phyloP scores from a whole-genome alignment of 2,888 invertebrate species.

The Notodonta ziczac region DNA sequence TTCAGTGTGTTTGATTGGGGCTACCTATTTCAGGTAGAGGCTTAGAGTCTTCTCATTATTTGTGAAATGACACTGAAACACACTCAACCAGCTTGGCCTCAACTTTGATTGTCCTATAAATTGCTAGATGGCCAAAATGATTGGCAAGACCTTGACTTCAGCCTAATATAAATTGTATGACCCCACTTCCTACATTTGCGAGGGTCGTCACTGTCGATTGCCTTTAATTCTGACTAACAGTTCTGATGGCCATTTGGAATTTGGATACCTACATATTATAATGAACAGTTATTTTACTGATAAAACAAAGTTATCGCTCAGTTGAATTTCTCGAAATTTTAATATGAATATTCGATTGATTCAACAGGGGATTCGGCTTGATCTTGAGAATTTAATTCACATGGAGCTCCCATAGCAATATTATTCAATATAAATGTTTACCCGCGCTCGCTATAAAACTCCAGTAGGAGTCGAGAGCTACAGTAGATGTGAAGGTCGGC shows the following conservation, averaged over 20 bases:
- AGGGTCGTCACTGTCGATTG: constrained; percentile 73
- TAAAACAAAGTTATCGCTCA: neutral
- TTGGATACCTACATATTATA: constrained; percentile 25
- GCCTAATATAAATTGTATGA: constrained; percentile 78
- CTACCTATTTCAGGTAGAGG: constrained; percentile 10
- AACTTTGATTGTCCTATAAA: constrained; percentile 75
- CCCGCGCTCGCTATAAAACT: constrained; percentile 6
- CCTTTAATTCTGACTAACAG: constrained; percentile 58
- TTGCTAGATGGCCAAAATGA: constrained; percentile 77
- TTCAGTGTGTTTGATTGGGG: neutral
- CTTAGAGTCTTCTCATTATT: constrained; percentile 25
- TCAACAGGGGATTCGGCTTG: too few species aligned
- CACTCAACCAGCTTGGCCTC: constrained; percentile 61
- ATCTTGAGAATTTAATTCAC: constrained; percentile 16
- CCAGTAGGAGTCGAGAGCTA: constrained; percentile 30
- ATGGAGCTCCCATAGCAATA: neutral
- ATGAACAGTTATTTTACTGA: constrained; percentile 14
- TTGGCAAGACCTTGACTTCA: constrained; percentile 79
- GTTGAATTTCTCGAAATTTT: too few species aligned
- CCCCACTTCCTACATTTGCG: constrained; percentile 75
- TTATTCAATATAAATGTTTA: neutral
- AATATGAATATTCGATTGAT: neutral
- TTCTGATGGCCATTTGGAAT: constrained; percentile 48
- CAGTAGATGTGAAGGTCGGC: constrained; percentile 32
- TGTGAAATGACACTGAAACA: constrained; percentile 29